Evolutionary conservation across 35 echinoderm and acorn worm species (phyloP).

Genomic region (Antedon bifida): DNA sequence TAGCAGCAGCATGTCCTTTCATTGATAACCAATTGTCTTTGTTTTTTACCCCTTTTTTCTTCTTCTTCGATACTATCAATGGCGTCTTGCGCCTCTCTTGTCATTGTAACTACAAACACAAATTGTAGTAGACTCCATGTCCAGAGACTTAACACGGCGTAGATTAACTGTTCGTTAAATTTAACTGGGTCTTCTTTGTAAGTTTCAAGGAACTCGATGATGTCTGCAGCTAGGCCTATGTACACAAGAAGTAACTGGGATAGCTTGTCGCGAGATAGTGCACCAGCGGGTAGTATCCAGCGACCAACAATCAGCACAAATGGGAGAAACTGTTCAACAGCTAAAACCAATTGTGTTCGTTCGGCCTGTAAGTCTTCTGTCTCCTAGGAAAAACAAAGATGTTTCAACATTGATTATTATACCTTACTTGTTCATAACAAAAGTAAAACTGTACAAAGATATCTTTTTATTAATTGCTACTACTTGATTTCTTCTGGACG

Average conservation of each 20-base stretch:
- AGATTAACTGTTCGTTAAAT: constrained; percentile 15
- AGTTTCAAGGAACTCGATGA: constrained; percentile 51
- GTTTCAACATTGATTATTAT: no score
- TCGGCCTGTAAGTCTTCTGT: not conserved
- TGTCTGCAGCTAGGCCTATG: constrained; percentile 64
- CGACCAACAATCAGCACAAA: constrained; percentile 43
- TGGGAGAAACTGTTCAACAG: constrained; percentile 39
- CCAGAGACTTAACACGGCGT: constrained; percentile 24
- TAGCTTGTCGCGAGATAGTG: constrained; percentile 52
- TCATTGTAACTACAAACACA: constrained; percentile 39
- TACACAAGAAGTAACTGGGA: constrained; percentile 68
- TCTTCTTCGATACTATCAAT: not conserved
- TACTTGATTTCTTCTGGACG: no score
- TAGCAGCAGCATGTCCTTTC: not conserved
- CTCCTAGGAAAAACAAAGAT: no score
- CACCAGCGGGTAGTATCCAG: constrained; percentile 52
- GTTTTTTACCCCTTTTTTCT: not conserved
- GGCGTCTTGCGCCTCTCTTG: constrained; percentile 2
- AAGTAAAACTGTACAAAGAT: no score
- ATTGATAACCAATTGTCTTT: not conserved
- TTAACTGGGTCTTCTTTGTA: constrained; percentile 19
- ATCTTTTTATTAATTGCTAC: no score
- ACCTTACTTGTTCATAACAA: no score
- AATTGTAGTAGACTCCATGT: constrained; percentile 55
- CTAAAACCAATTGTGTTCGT: constrained; percentile 7